Evolutionary conservation across 1,140 invertebrate species (phyloP), one percentile per base, ranked within the genome.

Genomic region (Sycobia sp.): DNA sequence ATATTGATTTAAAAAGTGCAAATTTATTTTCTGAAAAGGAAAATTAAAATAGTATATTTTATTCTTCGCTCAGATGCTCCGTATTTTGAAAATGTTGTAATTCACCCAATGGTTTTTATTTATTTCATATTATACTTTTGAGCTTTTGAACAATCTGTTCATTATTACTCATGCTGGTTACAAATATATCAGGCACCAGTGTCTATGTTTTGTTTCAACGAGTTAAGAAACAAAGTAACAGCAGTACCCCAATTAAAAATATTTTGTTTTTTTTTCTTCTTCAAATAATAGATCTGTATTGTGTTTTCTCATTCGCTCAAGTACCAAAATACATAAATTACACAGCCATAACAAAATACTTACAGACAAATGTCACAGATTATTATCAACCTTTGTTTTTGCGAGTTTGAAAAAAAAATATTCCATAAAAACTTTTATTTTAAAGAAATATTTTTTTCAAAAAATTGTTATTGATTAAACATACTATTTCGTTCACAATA

Each of bases 331-430:
- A 59, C 50, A 14, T 59, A 41, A 36, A 61, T 39, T 39, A 61
- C 58, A 61, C 58, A 61, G 58, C 58, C 58, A 43, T 61, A 44
- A 47, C 38, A 34, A 47, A 53, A 41, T 44, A 59, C 46, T 39
- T 50, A 36, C 14, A 59, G 38, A 25, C 49, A 58, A n/a, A 38
- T 16, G 22, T 16, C 25, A 22, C 14, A 49, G 44, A 14, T 50
- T 59, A n/a, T 59, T 22, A 27, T 36, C 16, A 29, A 59, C 29
- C 22, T 59, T 11, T 36, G 44, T 49, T 38, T 32, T 58, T 36
- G 47, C 8, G n/a, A 38, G 27, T 49, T 47, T 27, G 14, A 38
- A 49, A 34, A 57, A 51, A 38, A 47, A 47, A 9, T 27, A 27
- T 47, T 4, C 7, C 22, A 27, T 8, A 10, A 47, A 8, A n/a